These are phyloP conservation scores for Calephelis virginiensis DNA, from an alignment of 1,140 invertebrate genomes.

Conservation along the genomic window DNA sequence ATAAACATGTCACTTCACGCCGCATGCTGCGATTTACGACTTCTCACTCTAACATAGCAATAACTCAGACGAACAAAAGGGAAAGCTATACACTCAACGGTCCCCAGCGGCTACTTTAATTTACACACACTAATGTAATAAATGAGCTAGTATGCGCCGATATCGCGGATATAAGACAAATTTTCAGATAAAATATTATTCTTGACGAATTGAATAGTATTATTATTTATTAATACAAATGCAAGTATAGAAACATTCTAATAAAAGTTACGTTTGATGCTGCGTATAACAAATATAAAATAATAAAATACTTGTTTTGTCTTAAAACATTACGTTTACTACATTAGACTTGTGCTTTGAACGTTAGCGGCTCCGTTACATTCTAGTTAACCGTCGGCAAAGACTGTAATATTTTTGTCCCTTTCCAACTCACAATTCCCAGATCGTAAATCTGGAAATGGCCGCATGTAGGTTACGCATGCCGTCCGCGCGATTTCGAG, in stretches of 20 bases:
- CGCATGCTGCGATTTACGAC: slow-evolving; percentile 71
- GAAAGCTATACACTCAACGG: slow-evolving; percentile 75
- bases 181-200: slow-evolving; percentile 43
- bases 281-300: not conserved
- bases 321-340: slow-evolving; percentile 49
- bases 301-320: slow-evolving; percentile 23
- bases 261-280: not conserved
- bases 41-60: slow-evolving; percentile 74
- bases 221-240: not conserved
- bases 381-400: slow-evolving; percentile 62
- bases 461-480: slow-evolving; percentile 79
- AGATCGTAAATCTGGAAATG: slow-evolving; percentile 80
- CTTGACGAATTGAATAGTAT: not conserved
- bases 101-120: slow-evolving; percentile 75
- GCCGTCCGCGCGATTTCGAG: slow-evolving; percentile 65
- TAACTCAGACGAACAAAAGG: slow-evolving; percentile 76
- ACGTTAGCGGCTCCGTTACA: slow-evolving; percentile 52
- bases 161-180: slow-evolving; percentile 39
- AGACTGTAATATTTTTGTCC: slow-evolving; percentile 73
- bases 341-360: slow-evolving; percentile 52
- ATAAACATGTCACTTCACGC: slow-evolving; percentile 74
- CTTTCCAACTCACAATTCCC: slow-evolving; percentile 78
- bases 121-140: slow-evolving; percentile 68
- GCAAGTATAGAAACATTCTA: not conserved
- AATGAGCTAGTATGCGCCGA: slow-evolving; percentile 71